Percentiles rank a stretch among this genome's conserved stretches.
phyloP scores from a whole-genome alignment of 2,113 vertebrate genomes.

The Sterrhoptilus dennistouni region DNA sequence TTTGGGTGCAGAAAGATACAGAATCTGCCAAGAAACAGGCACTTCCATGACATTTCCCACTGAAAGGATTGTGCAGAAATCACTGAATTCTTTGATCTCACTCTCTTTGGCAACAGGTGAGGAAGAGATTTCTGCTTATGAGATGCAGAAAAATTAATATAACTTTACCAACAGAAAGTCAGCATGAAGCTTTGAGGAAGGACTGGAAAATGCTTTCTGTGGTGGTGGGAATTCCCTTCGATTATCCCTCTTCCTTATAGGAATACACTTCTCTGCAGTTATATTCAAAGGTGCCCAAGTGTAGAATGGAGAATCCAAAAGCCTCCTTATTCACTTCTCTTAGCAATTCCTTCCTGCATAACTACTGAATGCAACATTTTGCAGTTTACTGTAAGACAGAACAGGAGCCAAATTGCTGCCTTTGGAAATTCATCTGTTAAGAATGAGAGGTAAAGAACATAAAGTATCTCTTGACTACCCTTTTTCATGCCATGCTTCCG shows the following conservation, averaged over 20 bases:
- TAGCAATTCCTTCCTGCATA: not conserved
- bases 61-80: not conserved
- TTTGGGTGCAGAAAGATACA: not conserved
- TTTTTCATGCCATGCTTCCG: not conserved
- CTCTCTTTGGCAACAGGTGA: not conserved
- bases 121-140: not conserved
- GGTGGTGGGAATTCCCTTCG: not conserved
- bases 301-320: not conserved
- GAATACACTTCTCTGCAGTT: not conserved
- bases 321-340: not conserved
- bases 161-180: not conserved
- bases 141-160: not conserved
- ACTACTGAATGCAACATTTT: not conserved
- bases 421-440: not conserved
- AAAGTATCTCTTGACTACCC: not conserved
- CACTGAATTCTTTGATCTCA: not conserved
- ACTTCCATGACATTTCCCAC: not conserved
- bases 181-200: not conserved
- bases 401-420: not conserved
- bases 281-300: not conserved
- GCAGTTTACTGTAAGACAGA: accelerated
- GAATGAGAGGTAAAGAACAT: not conserved
- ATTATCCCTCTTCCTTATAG: not conserved
- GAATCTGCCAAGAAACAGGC: not conserved
- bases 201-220: not conserved